Evolutionary conservation across 2,888 invertebrate species (phyloP), one percentile per base, ranked within the genome.

Genomic region (Acronicta alni): DNA sequence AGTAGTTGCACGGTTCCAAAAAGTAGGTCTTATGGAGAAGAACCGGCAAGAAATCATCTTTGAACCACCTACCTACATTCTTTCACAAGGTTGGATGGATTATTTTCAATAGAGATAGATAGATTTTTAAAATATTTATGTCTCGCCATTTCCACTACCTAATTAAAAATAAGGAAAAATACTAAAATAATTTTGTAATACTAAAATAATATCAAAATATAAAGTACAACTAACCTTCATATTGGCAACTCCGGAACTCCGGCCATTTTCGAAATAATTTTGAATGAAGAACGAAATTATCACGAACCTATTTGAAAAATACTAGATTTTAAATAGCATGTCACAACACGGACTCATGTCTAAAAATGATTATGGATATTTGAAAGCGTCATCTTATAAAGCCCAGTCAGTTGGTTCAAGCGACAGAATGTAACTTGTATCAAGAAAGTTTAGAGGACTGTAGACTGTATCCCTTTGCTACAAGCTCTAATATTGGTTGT

Each of bases 221-320:
- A 12, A 41, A 17, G 6, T 14, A 30, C n/a, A 16, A 51, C 64
- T 48, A 26, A 68, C 68, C 64, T 56, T 30, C 55, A 55, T 68
- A 8, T 0, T 43, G 16, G 12, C 32, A 5, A 12, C n/a, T 23
- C 15, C 3, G 9, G 6, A 6, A 7, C n/a, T n/a, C n/a, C n/a
- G n/a, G 35, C 35, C 35, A 35, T n/a, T 35, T 4, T 20, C 10
- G 2, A 9, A 23, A 41, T 2, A 41, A 23, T n/a, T 42, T 42
- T 23, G 20, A 16, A 43, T 3, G n/a, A 42, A 42, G 18, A 15
- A 7, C 0, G 16, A n/a, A n/a, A 12, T 38, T 43, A 15, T 23
- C 37, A 37, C 48, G 0, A 35, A 38, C 7, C n/a, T 35, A 35
- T 35, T 35, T n/a, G 0, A 35, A 35, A 7, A 35, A 35, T 10